Evolutionary conservation across 2,888 invertebrate genomes (phyloP), one percentile per base, ranked within the genome.

Genomic region (Agrilus biguttatus): DNA sequence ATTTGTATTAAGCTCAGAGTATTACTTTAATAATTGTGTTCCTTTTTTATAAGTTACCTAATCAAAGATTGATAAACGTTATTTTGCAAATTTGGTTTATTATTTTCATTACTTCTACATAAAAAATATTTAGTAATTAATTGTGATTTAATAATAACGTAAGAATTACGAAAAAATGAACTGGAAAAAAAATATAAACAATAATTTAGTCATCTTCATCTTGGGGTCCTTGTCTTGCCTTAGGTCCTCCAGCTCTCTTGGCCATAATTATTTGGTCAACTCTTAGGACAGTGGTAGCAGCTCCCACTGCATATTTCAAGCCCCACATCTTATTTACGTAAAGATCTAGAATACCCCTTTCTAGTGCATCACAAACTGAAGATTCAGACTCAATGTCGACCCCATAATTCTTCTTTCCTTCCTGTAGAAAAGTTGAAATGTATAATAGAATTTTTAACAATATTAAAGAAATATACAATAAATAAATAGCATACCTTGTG

Each of bases 191-290:
- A 10, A 8, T 28, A 28, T 2, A 28, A 28, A 8, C 10, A 28
- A 28, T 10, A 28, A 28, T 4, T 28, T 28, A 28, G 10, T 87
- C 86, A 63, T 87, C 86, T 56, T 82, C 72, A 8, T 74, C 75
- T 10, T 68, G 69, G 47, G 75, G 77, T 42, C 66, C 62, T 39
- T 58, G 59, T 55, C 77, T 76, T 2, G 87, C 77, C 65, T 93
- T 95, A 0, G 95, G 95, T 37, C 96, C 96, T 37, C 96, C 96
- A 13, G 95, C 93, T 55, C 86, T 77, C 70, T 96, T 96, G 0
- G 96, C 92, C 95, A 96, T 95, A 51, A 97, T 96, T 53, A 97
- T 96, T 70, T 96, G 92, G 69, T 96, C 93, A 21, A 97, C 90
- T 63, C 86, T 83, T 23, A 97, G 74, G 51, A 96, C 85, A 1